A percentile compares a stretch with the other conserved stretches of the same genome.
Evolutionary conservation across 2,888 invertebrate genomes (phyloP).

Genomic region (Drosophila eohydei): DNA sequence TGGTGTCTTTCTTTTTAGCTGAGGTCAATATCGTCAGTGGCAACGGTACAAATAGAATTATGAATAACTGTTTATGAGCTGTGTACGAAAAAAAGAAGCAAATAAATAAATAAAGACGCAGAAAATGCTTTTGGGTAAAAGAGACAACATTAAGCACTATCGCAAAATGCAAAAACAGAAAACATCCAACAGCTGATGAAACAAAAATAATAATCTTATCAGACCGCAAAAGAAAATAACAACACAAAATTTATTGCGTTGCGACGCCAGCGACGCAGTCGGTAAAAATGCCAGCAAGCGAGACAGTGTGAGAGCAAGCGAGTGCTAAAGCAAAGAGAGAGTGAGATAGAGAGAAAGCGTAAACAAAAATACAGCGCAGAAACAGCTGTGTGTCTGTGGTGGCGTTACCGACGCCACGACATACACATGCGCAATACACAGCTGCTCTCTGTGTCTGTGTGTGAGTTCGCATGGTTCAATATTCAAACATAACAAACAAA

Average conservation of each 20-base stretch:
- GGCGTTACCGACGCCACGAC: conserved; percentile 16
- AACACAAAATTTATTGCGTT: conserved; percentile 71
- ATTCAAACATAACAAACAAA: conserved; percentile 23
- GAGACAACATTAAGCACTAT: conserved; percentile 5
- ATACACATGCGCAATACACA: conserved; percentile 62
- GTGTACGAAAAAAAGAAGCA: neutral
- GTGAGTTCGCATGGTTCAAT: conserved; percentile 4
- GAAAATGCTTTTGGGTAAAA: conserved; percentile 14
- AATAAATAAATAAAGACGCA: conserved; percentile 7
- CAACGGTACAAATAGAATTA: conserved; percentile 34
- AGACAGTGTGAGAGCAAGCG: conserved; percentile 21
- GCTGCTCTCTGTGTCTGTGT: conserved; percentile 41
- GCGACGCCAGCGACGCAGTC: conserved; percentile 44
- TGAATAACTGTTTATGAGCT: conserved; percentile 17
- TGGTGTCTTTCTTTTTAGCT: conserved; percentile 18
- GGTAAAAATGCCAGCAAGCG: conserved; percentile 13
- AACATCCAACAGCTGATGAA: conserved; percentile 59
- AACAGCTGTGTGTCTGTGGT: conserved; percentile 59
- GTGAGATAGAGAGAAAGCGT: conserved; percentile 37
- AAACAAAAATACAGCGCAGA: conserved; percentile 57
- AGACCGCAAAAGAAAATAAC: conserved; percentile 53
- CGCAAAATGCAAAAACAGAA: conserved; percentile 15
- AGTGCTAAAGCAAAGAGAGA: conserved; percentile 1
- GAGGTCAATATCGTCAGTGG: conserved; percentile 60
- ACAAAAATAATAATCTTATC: conserved; percentile 65